Base-by-base conservation (phyloP, 2,888 invertebrate species). In the Drosophila greeni region DNA sequence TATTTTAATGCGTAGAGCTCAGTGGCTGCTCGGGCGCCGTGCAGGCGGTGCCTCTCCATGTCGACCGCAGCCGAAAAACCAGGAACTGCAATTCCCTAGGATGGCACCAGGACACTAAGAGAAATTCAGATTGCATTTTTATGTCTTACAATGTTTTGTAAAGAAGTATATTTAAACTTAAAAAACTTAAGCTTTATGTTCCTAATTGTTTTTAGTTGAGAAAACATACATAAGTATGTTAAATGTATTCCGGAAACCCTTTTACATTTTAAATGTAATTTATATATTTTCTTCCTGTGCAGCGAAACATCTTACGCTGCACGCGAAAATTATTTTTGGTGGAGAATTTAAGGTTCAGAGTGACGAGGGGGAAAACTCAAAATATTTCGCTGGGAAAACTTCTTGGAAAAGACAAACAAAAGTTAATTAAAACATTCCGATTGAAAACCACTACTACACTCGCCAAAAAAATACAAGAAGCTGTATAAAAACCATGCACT, bases 391-490 rank as follows among this genome's bases (percentile, higher is more conserved):
- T 16, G 29, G 31, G 4, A 69, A 69, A 69, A 67, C 66, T 53
- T 73, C 36, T 65, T 47, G 59, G 61, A 45, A 39, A 65, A 54
- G 36, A 42, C 70, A 83, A 81, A 83, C 79, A 78, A 75, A 78
- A 82, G 82, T 80, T 84, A 72, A 82, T 82, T 80, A 82, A 80
- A 80, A 79, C 80, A 74, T 79, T 84, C 61, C 39, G 14, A 58
- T 45, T 60, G 29, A 37, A 20, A 43, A 39, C 47, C 39, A 51
- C 51, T 40, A 60, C 5, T 39, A 33, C 23, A 37, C 56, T 37
- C 24, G 26, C 29, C 39, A 7, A 45, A 37, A 65, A 68, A 39
- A 39, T 48, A 14, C 0, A 43, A 29, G 12, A 42, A 29, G 31
- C 40, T 14, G 14, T 31, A 39, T 52, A 9, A 14, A 5, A 33